These are phyloP conservation scores for Urocynchramus pylzowi DNA, from an alignment of 2,113 vertebrate species.

Conservation along the genomic window DNA sequence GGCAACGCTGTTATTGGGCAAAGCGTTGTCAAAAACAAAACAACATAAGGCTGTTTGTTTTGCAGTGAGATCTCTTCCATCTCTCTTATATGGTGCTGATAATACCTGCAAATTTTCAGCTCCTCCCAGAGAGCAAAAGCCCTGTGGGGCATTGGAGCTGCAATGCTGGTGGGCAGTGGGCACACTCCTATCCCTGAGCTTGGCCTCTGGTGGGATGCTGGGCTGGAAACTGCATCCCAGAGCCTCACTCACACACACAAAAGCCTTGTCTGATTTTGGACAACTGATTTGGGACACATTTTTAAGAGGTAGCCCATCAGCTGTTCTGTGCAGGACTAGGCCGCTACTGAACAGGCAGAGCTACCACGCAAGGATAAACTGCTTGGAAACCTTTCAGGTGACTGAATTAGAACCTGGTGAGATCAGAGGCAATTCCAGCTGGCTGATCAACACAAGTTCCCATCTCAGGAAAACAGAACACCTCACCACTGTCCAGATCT, in stretches of 20 bases:
- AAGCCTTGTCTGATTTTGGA: accelerated
- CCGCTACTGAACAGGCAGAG: neutral
- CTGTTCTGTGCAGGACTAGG: neutral
- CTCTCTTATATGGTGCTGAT: neutral
- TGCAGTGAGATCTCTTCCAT: neutral
- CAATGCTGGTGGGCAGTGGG: accelerated
- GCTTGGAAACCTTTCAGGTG: neutral
- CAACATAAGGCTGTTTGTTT: conserved; percentile 49
- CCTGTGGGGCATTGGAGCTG: neutral
- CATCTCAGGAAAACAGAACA: neutral
- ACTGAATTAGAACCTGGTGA: neutral
- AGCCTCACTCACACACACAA: neutral
- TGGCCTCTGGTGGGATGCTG: neutral
- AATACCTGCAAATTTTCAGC: neutral
- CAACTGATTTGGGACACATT: neutral
- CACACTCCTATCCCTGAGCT: accelerated
- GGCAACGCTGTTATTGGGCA: conserved; percentile 26
- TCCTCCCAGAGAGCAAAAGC: neutral
- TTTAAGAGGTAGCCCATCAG: neutral
- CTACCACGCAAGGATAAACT: neutral
- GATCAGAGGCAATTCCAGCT: neutral
- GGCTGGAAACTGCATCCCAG: neutral
- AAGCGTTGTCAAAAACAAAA: conserved; percentile 23
- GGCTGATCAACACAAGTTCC: neutral
- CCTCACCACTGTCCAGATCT: neutral